Evolutionary conservation across 1,140 invertebrate species (phyloP), one percentile per base, ranked within the genome.

Genomic region (Mamestra configurata): DNA sequence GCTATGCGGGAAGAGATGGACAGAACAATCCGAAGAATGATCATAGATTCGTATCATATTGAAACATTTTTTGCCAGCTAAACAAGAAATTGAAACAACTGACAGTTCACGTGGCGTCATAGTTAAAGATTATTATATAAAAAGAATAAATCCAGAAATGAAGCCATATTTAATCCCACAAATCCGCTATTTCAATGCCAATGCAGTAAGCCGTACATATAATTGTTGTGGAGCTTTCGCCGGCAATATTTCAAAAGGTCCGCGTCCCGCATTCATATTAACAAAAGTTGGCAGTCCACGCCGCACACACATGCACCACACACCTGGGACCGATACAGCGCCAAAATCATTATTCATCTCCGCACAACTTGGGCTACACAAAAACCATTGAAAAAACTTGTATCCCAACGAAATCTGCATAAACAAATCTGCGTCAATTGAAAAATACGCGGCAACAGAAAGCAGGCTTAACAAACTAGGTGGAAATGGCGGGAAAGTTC

Each of bases 401-500:
- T 61, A 77, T 51, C 40, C 73, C 51, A 76, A 75, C 71, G 71
- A 68, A 75, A 75, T 75, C 73, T 31, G 40, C 55, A 43, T 79
- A 79, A 79, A 77, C 73, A 82, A 79, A 79, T 76, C 77, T 64
- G 24, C 15, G 73, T 46, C 57, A 61, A 64, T 68, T 43, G 57
- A 71, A 78, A 78, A 76, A 76, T 64, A 24, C 24, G 53, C 22
- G 57, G 40, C 55, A 61, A 49, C 35, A 3, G 73, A 31, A 76
- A 24, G 31, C 22, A 27, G 15, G 6, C 22, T 40, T 71, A 4
- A 55, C 57, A 31, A 10, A 15, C 15, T 27, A 27, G n/a, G 68
- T 43, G 82, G 85, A 86, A 86, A 84, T 73, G 83, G 84, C 84
- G 80, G 84, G 84, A 89, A 89, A 87, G 84, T 88, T 86, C 46